Evolutionary conservation across 2,888 invertebrate genomes (phyloP).

Genomic region (Stegana nigrithorax): DNA sequence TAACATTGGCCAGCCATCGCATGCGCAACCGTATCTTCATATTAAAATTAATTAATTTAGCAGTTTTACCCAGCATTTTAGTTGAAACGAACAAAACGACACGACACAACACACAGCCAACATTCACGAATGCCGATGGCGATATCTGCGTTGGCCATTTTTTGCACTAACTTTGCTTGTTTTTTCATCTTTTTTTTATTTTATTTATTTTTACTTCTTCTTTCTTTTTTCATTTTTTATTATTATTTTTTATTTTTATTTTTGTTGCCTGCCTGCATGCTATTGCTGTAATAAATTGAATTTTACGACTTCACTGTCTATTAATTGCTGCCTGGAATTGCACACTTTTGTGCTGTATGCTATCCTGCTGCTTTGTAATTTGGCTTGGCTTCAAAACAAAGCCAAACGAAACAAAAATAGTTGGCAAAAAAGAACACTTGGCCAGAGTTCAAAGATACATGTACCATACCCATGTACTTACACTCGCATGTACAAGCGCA

Average conservation of each 20-base stretch:
- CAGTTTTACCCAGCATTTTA: background rate
- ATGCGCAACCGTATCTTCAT: background rate
- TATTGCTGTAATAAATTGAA: conserved; percentile 51
- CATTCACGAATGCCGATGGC: no score
- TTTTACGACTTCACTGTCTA: conserved; percentile 43
- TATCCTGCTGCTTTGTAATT: conserved; percentile 1
- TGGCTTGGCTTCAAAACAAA: no score
- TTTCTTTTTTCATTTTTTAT: conserved; percentile 11
- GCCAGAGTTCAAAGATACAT: background rate
- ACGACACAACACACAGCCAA: no score
- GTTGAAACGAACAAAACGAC: background rate
- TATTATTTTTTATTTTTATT: no score
- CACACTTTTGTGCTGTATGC: background rate
- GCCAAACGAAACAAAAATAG: background rate
- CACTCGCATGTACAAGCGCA: background rate
- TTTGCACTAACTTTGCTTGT: background rate
- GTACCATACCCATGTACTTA: background rate
- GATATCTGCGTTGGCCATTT: background rate
- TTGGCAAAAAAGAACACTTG: background rate
- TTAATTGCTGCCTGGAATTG: conserved; percentile 43
- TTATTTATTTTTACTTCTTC: conserved; percentile 30
- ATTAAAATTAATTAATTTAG: conserved; percentile 35
- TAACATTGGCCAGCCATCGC: background rate
- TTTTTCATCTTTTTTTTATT: conserved; percentile 21
- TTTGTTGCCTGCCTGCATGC: no score